These are phyloP conservation scores for Meloidogyne hapla DNA, from an alignment of 1,140 invertebrate species.

Conservation along the genomic window DNA sequence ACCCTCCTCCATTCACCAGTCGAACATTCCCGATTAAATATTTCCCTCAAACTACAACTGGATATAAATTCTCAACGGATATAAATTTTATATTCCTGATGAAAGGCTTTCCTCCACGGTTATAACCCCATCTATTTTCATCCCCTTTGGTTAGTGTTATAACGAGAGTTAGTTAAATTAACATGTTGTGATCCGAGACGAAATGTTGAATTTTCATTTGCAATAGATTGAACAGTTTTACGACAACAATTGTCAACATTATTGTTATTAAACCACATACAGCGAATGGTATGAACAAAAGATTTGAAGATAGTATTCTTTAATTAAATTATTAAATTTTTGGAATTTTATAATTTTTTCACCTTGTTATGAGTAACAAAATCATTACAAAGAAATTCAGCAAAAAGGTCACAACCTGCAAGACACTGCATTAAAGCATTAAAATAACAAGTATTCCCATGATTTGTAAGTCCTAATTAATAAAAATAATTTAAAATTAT, in stretches of 20 bases:
- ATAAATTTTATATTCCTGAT: too few species aligned
- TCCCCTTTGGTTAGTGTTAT: too few species aligned
- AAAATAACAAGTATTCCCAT: conserved; percentile 74
- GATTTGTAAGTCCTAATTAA: conserved; percentile 21
- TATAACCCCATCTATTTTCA: too few species aligned
- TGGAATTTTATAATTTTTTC: not conserved
- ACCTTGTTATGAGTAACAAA: conserved; percentile 68
- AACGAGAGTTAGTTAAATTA: not conserved
- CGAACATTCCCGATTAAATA: too few species aligned
- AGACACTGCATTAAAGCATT: conserved; percentile 83
- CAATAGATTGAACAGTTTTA: conserved; percentile 78
- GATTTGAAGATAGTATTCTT: conserved; percentile 70
- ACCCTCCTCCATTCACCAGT: too few species aligned
- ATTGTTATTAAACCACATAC: conserved; percentile 87
- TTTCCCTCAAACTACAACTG: too few species aligned
- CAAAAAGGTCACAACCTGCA: conserved; percentile 86
- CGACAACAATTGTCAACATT: conserved; percentile 80
- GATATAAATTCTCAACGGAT: too few species aligned
- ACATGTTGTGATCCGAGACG: conserved; percentile 79
- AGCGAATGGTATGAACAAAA: conserved; percentile 73
- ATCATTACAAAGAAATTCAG: conserved; percentile 88
- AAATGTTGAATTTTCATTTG: conserved; percentile 84
- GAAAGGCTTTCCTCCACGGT: too few species aligned
- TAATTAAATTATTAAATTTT: not conserved
- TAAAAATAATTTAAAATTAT: not conserved